phyloP scores from a whole-genome alignment of 2,797 vertebrate species.

The Sparidentex hasta region DNA sequence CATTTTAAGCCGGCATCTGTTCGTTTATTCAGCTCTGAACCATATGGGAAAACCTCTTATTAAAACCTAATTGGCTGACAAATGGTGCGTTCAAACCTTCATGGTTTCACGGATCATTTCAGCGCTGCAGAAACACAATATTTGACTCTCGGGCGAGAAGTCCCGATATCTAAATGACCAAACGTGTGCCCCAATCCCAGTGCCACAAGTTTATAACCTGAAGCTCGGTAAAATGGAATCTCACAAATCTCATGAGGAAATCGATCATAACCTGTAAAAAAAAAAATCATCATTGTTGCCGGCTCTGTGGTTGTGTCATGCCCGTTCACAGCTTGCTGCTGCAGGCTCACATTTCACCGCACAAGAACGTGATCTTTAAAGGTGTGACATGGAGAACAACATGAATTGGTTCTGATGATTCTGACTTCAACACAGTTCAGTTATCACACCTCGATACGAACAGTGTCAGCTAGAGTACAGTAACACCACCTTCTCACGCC shows the following conservation, averaged over 20 bases:
- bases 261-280: no score
- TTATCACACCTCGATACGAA: not conserved
- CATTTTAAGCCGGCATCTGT: slow-evolving; percentile 24
- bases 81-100: slow-evolving; percentile 17
- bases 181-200: not conserved
- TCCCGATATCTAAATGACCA: not conserved
- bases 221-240: no score
- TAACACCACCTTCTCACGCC: slow-evolving; percentile 7
- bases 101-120: slow-evolving; percentile 21
- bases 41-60: slow-evolving; percentile 34
- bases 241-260: no score
- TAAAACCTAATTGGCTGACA: slow-evolving; percentile 29
- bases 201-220: no score
- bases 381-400: not conserved
- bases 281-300: no score
- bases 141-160: slow-evolving; percentile 2
- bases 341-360: not conserved
- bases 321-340: not conserved
- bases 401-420: not conserved
- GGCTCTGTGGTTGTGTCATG: not conserved
- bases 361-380: not conserved
- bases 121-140: slow-evolving; percentile 4
- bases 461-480: slow-evolving; percentile 3
- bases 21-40: slow-evolving; percentile 17
- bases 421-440: not conserved